Conservation (phyloP, 2,888 invertebrate genomes). For the Callyntrura guangdongensis region DNA sequence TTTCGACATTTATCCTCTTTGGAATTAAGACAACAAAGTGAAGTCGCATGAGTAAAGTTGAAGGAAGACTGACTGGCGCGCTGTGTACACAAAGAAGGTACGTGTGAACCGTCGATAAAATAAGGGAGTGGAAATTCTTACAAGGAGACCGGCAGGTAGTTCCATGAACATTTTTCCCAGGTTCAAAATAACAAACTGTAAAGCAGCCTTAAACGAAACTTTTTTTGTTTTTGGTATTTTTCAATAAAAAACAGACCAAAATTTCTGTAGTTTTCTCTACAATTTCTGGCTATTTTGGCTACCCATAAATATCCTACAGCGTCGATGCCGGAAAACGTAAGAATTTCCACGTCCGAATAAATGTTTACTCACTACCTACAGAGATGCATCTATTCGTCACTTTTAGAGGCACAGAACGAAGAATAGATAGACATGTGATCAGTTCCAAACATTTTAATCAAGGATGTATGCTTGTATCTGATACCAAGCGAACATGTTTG, state of each 20-base stretch:
- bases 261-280: no score
- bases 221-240: no score
- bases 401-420: background rate
- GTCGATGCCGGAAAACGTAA: background rate
- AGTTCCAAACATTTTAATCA: conserved; percentile 54
- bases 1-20: conserved; percentile 22
- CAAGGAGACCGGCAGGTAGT: no score
- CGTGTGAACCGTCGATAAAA: background rate
- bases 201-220: no score
- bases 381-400: background rate
- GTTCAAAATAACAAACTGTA: no score
- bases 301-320: background rate
- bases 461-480: conserved; percentile 44
- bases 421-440: conserved; percentile 41
- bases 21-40: conserved; percentile 31
- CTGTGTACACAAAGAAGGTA: background rate
- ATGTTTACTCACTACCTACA: background rate
- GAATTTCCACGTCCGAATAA: background rate
- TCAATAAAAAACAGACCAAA: no score
- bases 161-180: no score
- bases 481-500: conserved; percentile 42
- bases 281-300: background rate
- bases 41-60: background rate
- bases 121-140: no score
- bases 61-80: background rate